These are phyloP conservation scores for Cylindroiulus punctatus DNA, from an alignment of 2,888 invertebrate genomes.

Conservation along the genomic window DNA sequence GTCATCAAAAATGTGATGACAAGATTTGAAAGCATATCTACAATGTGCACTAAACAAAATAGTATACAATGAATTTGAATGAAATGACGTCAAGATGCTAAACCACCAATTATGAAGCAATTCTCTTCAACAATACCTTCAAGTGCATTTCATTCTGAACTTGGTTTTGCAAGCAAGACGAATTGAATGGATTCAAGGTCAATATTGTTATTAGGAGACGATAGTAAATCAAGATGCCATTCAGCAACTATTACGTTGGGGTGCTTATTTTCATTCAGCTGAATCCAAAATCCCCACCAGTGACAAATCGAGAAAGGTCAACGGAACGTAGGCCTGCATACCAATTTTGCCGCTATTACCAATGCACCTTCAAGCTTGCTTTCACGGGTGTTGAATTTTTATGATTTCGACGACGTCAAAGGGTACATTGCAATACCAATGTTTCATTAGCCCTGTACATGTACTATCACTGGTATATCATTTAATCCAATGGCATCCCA, in stretches of 20 bases:
- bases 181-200: background rate
- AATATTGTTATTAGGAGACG: background rate
- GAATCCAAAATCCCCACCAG: background rate
- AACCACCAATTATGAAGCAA: background rate
- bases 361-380: background rate
- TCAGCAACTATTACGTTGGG: background rate
- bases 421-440: background rate
- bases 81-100: background rate
- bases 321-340: background rate
- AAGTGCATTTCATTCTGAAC: background rate
- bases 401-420: background rate
- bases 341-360: background rate
- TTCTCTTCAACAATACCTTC: background rate
- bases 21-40: no score
- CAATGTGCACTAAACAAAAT: no score
- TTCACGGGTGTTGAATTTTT: background rate
- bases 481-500: background rate
- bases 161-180: background rate
- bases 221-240: conserved; percentile 3
- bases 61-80: background rate
- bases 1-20: no score
- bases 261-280: no score
- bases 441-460: background rate
- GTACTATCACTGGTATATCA: background rate
- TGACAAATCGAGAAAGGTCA: background rate